Evolutionary conservation across 1,140 invertebrate species (phyloP).

Genomic region (Microvelia longipes): DNA sequence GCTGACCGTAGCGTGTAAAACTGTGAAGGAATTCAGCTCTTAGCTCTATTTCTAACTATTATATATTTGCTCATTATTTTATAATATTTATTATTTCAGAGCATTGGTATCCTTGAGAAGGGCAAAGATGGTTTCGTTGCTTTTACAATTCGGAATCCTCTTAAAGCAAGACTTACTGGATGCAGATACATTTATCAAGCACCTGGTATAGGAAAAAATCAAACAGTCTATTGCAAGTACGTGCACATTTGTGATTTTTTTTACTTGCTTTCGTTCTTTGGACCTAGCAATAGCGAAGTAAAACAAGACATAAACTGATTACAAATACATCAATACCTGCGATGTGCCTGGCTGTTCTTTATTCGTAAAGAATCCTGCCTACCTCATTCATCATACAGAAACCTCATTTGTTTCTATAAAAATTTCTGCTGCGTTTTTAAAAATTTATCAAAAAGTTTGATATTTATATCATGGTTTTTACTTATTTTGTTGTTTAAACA

Average conservation of each 20-base stretch:
- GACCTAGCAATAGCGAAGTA: not conserved
- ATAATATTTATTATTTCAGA: too few relatives aligned
- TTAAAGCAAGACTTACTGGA: not conserved
- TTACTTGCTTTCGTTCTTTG: not conserved
- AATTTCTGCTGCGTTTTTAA: not conserved
- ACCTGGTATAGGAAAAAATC: not conserved
- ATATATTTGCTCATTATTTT: too few relatives aligned
- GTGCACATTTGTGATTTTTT: not conserved
- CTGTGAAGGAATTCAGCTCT: too few relatives aligned
- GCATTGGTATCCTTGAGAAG: too few relatives aligned
- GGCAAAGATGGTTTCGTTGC: not conserved
- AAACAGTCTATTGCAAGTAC: not conserved
- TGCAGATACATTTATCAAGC: not conserved
- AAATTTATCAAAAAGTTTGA: too few relatives aligned
- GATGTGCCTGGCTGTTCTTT: not conserved
- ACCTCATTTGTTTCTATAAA: not conserved
- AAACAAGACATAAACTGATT: not conserved
- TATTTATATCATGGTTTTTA: too few relatives aligned
- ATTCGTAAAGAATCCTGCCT: not conserved
- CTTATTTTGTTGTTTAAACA: too few relatives aligned
- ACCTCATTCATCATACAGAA: not conserved
- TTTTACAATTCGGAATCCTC: not conserved
- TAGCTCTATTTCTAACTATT: too few relatives aligned
- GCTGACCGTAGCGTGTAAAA: too few relatives aligned
- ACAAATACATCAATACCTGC: not conserved